These are phyloP conservation scores for Ramphastos sulfuratus DNA, from an alignment of 2,113 vertebrate species.

Conservation along the genomic window DNA sequence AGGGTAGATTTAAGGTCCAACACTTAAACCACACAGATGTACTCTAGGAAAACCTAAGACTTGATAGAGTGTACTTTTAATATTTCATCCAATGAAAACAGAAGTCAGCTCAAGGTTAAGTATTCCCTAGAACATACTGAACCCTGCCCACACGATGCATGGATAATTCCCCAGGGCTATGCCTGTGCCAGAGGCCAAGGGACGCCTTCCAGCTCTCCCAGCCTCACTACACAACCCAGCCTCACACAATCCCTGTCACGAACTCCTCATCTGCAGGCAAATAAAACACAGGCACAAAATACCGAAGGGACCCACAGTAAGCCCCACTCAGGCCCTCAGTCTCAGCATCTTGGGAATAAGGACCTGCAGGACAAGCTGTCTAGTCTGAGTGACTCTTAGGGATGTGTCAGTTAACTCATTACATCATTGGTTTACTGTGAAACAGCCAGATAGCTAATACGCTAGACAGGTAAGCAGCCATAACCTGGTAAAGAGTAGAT, in stretches of 20 bases:
- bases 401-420: background rate
- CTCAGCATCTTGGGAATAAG: background rate
- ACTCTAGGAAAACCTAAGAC: background rate
- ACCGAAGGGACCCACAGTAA: background rate
- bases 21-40: fast-evolving
- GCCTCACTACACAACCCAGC: background rate
- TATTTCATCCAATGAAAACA: conserved; percentile 25
- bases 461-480: background rate
- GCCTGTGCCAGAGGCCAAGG: background rate
- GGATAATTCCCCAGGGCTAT: background rate
- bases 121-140: conserved; percentile 18
- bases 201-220: background rate
- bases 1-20: background rate
- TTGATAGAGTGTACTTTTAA: background rate
- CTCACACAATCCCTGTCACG: background rate
- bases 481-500: too few species aligned
- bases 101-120: background rate
- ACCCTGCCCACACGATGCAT: background rate
- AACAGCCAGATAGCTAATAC: background rate
- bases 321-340: background rate
- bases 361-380: background rate
- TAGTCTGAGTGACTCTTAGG: background rate
- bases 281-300: background rate
- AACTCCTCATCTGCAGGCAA: background rate
- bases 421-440: background rate